Percentiles rank a stretch among this genome's conserved stretches.
phyloP scores from a whole-genome alignment of 2,797 vertebrate genomes.

The Heliangelus exortis region DNA sequence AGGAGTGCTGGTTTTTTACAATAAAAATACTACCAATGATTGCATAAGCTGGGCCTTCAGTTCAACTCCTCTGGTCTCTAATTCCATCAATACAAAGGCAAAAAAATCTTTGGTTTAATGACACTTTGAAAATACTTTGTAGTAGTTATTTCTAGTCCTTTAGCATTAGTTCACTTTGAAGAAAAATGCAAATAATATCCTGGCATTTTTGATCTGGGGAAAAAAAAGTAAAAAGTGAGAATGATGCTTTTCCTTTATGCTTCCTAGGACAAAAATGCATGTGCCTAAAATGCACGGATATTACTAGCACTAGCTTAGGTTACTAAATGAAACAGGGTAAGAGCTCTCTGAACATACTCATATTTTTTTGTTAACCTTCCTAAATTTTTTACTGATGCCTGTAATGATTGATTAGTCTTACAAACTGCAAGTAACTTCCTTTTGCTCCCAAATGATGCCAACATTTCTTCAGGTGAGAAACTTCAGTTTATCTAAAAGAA shows the following conservation, averaged over 20 bases:
- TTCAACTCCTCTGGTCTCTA: not conserved
- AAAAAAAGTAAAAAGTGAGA: not conserved
- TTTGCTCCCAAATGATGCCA: not conserved
- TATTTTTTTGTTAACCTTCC: not conserved
- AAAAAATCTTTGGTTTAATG: not conserved
- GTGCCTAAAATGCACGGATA: not conserved
- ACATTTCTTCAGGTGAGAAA: not conserved
- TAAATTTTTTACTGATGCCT: not conserved
- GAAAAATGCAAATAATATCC: not conserved
- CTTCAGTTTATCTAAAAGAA: not conserved
- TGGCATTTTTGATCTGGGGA: not conserved
- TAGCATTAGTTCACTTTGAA: not conserved
- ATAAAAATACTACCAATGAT: not conserved
- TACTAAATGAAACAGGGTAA: not conserved
- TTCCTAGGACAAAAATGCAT: not conserved
- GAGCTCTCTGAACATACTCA: not conserved
- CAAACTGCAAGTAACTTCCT: not conserved
- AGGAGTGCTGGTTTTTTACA: not conserved
- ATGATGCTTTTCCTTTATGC: not conserved
- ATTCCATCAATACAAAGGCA: not conserved
- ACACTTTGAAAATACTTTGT: not conserved
- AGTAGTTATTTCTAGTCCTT: not conserved
- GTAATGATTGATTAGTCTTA: not conserved
- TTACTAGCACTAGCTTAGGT: not conserved
- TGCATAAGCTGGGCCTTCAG: not conserved